Evolutionary conservation across 2,113 vertebrate species (phyloP).

Genomic region (Daboia siamensis): DNA sequence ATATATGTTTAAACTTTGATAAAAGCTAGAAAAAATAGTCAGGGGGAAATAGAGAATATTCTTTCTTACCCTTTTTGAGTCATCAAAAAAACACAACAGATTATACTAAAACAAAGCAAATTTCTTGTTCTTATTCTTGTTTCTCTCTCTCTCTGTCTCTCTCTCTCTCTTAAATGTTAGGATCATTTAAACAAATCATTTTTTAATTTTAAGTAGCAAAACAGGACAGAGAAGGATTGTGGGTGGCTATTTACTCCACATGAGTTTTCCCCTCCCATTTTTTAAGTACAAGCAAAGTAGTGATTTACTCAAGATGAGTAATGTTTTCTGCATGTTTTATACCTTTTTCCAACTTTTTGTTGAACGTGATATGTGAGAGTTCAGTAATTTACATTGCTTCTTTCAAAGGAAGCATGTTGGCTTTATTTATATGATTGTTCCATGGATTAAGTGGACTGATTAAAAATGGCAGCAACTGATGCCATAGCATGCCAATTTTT

Average conservation of each 20-base stretch:
- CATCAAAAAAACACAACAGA: neutral
- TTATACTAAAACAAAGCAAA: neutral
- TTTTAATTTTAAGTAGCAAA: neutral
- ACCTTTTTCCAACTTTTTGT: constrained; percentile 41
- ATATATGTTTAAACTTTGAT: neutral
- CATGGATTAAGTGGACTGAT: constrained; percentile 24
- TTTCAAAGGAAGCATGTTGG: constrained; percentile 52
- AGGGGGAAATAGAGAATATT: neutral
- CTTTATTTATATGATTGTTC: constrained; percentile 49
- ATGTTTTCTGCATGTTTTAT: constrained; percentile 53
- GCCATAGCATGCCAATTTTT: constrained; percentile 4
- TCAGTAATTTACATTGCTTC: constrained; percentile 60
- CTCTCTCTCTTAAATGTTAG: neutral
- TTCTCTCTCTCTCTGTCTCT: neutral
- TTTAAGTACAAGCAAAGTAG: constrained; percentile 27
- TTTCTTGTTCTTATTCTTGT: neutral
- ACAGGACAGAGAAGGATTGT: constrained; percentile 48
- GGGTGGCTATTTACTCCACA: constrained; percentile 44
- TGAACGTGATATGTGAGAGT: constrained; percentile 51
- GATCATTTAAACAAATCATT: constrained; percentile 14
- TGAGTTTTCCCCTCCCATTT: constrained; percentile 33
- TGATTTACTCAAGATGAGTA: constrained; percentile 50
- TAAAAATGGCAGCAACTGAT: constrained; percentile 9
- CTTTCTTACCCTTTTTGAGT: neutral
- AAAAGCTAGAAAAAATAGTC: neutral